Evolutionary conservation across 2,113 vertebrate species (phyloP), one percentile per base, ranked within the genome.

Genomic region (Leptosomus discolor): DNA sequence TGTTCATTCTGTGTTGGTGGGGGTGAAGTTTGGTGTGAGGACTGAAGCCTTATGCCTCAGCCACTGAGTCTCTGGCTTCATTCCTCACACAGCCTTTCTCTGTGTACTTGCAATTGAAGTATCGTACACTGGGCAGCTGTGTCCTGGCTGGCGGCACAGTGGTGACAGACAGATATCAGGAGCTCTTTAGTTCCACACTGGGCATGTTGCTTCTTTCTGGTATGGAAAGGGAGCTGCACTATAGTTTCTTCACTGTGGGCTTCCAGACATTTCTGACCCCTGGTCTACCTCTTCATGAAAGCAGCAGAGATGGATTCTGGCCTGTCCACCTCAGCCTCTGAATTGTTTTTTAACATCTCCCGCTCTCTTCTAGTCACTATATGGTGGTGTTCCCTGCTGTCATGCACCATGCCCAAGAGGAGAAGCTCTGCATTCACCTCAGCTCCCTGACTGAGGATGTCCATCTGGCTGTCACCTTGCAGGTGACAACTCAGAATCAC

Each of bases 361-460:
- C 76, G 37, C 37, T 94, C 57, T 93, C 53, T 96, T 83, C 45
- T 64, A 97, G 91, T 43, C 94, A 96, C 27, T 96, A 81, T 13
- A 51, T 92, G 80, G 80, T 97, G 36, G 80, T 94, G 65, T 80
- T 97, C 70, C 96, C 96, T 75, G 96, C 95, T 68, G 21, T 92
- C 74, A 87, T 97, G 78, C 90, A 86, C 61, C 27, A 71, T 21
- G 83, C 51, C 27, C 74, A 79, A 2, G 64, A 94, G 36, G 95
- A 97, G 78, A 94, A 74, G 32, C 65, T 97, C 41, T 97, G 90
- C 48, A 37, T 97, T 70, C 93, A 96, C 71, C 36, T 97, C 64
- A 75, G 77, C 53, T 95, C 93, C 19, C 41, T 97, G 45, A 48
- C 74, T 50, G 86, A 96, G 48, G n/a, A 63, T 0, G 13, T 91